These are phyloP conservation scores for Schrankia costaestrigalis DNA, from an alignment of 2,888 invertebrate genomes.

Conservation along the genomic window DNA sequence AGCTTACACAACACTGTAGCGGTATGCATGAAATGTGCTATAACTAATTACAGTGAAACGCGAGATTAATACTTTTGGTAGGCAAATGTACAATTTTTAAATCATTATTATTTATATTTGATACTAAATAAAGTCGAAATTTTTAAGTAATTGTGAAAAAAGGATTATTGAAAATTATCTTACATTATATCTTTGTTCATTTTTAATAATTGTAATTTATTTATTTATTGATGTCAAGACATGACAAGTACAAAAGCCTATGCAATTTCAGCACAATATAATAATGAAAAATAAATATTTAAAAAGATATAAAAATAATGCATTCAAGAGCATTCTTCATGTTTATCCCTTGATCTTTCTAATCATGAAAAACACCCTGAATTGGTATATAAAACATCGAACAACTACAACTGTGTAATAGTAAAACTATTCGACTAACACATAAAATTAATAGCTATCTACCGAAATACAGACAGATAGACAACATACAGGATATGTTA, in stretches of 20 bases:
- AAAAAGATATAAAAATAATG: neutral
- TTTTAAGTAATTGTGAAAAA: too few species aligned
- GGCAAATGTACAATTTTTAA: too few species aligned
- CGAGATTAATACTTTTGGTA: too few species aligned
- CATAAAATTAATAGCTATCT: constrained; percentile 14
- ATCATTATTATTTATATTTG: too few species aligned
- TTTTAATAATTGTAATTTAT: neutral
- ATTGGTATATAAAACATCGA: neutral
- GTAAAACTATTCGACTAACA: constrained; percentile 7
- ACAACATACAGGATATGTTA: constrained; percentile 28
- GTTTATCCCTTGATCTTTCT: too few species aligned
- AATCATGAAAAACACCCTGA: too few species aligned
- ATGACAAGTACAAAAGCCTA: neutral
- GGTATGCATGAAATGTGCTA: too few species aligned
- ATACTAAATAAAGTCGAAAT: too few species aligned
- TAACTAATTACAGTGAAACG: too few species aligned
- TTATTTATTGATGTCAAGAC: neutral
- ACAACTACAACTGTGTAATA: neutral
- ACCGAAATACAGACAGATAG: constrained; percentile 14
- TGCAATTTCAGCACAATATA: neutral
- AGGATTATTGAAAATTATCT: too few species aligned
- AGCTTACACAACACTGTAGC: too few species aligned
- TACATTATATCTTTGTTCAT: neutral
- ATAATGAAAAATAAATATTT: neutral
- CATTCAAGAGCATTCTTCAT: constrained; percentile 3